Percentiles rank a stretch among this genome's conserved stretches.
These are phyloP conservation scores for Laupala kohalensis DNA, from an alignment of 1,140 invertebrate genomes.

Conservation along the genomic window DNA sequence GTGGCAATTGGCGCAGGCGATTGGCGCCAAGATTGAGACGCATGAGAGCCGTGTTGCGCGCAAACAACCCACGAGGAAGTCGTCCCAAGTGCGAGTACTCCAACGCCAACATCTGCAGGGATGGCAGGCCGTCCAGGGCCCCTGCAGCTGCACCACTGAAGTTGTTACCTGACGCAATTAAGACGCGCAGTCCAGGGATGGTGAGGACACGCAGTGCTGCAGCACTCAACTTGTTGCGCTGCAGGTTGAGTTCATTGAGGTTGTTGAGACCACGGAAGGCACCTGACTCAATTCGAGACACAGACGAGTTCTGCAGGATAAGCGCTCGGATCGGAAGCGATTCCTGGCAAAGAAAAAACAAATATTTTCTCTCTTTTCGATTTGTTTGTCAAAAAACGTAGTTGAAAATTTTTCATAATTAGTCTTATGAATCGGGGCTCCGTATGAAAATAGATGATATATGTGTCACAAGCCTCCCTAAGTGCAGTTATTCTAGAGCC, in stretches of 20 bases:
- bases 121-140: slow-evolving; percentile 52
- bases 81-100: slow-evolving; percentile 50
- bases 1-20: slow-evolving; percentile 43
- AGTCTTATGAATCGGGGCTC: too few relatives aligned
- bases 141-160: slow-evolving; percentile 38
- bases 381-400: too few relatives aligned
- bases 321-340: slow-evolving; percentile 39
- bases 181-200: slow-evolving; percentile 52
- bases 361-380: neutral
- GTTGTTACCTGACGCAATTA: slow-evolving; percentile 63
- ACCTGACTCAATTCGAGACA: slow-evolving; percentile 42
- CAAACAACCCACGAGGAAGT: slow-evolving; percentile 53
- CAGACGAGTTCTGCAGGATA: slow-evolving; percentile 45
- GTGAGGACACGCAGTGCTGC: slow-evolving; percentile 51
- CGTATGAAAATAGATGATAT: too few relatives aligned
- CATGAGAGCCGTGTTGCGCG: slow-evolving; percentile 56
- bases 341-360: slow-evolving; percentile 28
- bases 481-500: too few relatives aligned
- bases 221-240: slow-evolving; percentile 55
- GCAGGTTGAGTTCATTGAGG: slow-evolving; percentile 54
- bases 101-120: slow-evolving; percentile 53
- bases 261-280: slow-evolving; percentile 49
- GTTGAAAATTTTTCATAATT: too few relatives aligned
- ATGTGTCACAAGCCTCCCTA: too few relatives aligned
- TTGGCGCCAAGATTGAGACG: slow-evolving; percentile 60